Percentiles rank a stretch among this genome's conserved stretches.
Evolutionary conservation across 1,140 invertebrate genomes (phyloP).

Genomic region (Bacillus rossius): DNA sequence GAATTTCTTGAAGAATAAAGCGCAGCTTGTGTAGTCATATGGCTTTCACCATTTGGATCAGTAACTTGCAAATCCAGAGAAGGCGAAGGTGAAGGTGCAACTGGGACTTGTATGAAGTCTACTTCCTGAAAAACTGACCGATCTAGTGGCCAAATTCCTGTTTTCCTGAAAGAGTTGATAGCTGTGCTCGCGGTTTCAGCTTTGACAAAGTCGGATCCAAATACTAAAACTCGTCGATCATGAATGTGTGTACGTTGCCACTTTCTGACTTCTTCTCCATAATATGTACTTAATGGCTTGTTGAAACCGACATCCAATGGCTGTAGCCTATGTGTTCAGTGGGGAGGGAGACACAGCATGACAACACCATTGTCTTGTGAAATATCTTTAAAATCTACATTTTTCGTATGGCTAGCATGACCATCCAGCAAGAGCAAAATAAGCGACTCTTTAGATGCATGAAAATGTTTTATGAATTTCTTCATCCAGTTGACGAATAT

Average conservation of each 20-base stretch:
- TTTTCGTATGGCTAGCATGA: slow-evolving; percentile 36
- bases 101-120: too few species aligned
- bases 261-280: slow-evolving; percentile 28
- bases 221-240: background rate
- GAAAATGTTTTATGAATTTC: slow-evolving; percentile 27
- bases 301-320: slow-evolving; percentile 36
- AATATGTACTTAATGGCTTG: slow-evolving; percentile 34
- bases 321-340: background rate
- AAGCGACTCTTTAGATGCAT: slow-evolving; percentile 22
- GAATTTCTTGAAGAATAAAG: too few species aligned
- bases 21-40: too few species aligned
- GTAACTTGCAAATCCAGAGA: too few species aligned
- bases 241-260: slow-evolving; percentile 26
- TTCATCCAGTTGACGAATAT: slow-evolving; percentile 38
- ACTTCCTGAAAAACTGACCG: slow-evolving; percentile 22
- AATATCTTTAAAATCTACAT: slow-evolving; percentile 34
- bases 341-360: slow-evolving; percentile 21
- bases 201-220: background rate
- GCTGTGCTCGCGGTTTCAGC: slow-evolving; percentile 9
- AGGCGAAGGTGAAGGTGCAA: too few species aligned
- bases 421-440: slow-evolving; percentile 38
- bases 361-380: slow-evolving; percentile 33
- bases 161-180: slow-evolving; percentile 23
- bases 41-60: too few species aligned
- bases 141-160: slow-evolving; percentile 30